Conservation (phyloP, 2,113 vertebrate genomes). For the Anoura caudifer region DNA sequence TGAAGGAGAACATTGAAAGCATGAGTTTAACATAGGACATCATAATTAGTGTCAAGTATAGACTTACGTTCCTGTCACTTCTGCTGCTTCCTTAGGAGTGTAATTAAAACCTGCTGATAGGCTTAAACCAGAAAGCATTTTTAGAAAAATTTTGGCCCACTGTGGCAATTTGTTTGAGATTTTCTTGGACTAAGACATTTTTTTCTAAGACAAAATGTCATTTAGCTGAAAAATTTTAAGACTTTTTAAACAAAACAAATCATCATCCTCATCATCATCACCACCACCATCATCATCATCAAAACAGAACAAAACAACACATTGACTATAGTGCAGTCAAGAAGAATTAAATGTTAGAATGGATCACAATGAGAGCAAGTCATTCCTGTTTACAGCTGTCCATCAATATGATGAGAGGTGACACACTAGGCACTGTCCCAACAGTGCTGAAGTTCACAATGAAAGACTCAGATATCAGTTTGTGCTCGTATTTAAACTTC, state of each 20-base stretch:
- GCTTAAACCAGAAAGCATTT: not conserved
- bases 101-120: not conserved
- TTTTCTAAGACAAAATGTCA: not conserved
- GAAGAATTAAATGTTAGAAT: accelerated
- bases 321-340: accelerated
- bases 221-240: not conserved
- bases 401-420: accelerated
- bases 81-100: accelerated
- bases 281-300: not conserved
- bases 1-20: accelerated
- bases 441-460: not conserved
- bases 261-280: not conserved
- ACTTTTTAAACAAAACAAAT: not conserved
- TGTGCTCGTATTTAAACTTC: not conserved
- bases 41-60: accelerated
- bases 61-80: too few relatives aligned
- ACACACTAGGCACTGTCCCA: accelerated
- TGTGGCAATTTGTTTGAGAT: not conserved
- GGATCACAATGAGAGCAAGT: accelerated
- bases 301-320: not conserved
- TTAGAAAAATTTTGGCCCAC: not conserved
- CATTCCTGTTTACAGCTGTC: not conserved
- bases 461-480: accelerated
- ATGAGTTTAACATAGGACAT: accelerated
- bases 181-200: not conserved